These are phyloP conservation scores for Hystrix cristata DNA, from an alignment of 2,113 vertebrate genomes.

Conservation along the genomic window DNA sequence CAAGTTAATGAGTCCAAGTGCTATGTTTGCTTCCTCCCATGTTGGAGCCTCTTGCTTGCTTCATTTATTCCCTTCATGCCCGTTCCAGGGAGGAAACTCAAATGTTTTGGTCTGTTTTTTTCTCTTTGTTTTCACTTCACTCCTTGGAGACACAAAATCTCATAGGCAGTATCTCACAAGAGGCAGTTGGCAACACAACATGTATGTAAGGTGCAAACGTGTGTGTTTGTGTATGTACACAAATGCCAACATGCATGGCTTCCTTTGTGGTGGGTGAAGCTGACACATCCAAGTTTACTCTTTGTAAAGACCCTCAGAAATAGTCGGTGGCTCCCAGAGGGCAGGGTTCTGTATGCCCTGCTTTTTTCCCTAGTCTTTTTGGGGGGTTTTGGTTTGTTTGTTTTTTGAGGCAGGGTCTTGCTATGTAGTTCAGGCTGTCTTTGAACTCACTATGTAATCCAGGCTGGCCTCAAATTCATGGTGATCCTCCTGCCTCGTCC, in stretches of 20 bases:
- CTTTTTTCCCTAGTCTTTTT: neutral
- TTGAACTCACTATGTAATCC: neutral
- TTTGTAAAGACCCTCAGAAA: neutral
- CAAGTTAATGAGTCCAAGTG: neutral
- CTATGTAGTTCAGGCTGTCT: neutral
- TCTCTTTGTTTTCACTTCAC: neutral
- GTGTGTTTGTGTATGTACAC: neutral
- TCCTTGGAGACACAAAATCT: constrained; percentile 63
- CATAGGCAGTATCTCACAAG: neutral
- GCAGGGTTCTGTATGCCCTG: neutral
- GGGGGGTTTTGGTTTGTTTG: neutral
- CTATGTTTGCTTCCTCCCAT: neutral
- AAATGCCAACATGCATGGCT: neutral
- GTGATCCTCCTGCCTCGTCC: neutral
- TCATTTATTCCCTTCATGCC: neutral
- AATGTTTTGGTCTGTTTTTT: neutral
- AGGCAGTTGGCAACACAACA: neutral
- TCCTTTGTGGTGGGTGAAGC: neutral
- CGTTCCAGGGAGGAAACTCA: constrained; percentile 34
- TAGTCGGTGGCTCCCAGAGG: neutral
- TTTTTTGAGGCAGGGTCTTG: neutral
- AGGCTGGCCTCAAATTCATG: neutral
- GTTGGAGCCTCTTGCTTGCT: neutral
- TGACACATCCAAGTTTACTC: neutral
- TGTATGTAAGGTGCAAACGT: neutral